Evolutionary conservation across 1,140 invertebrate genomes (phyloP).

Genomic region (Brachystomella parvula): DNA sequence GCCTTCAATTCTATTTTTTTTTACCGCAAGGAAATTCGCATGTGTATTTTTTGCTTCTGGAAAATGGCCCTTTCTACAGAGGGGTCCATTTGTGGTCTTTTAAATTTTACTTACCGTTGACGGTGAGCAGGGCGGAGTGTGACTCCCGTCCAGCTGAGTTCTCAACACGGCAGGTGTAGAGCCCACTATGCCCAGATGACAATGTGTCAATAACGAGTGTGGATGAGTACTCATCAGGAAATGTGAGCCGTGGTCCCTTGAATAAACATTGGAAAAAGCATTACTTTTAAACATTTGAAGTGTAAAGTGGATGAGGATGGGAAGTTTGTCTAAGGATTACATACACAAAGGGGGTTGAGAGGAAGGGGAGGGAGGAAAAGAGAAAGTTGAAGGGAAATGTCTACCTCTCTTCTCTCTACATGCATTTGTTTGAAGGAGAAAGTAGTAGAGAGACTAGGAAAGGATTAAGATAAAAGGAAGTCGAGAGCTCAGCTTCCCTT

Average conservation of each 20-base stretch:
- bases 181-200: conserved; percentile 66
- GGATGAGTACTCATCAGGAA: conserved; percentile 77
- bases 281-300: neutral
- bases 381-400: neutral
- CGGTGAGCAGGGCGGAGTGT: conserved; percentile 65
- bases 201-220: conserved; percentile 80
- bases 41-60: neutral
- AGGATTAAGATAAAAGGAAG: conserved; percentile 12
- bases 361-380: neutral
- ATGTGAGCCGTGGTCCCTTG: neutral
- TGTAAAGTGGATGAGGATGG: too few species aligned
- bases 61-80: conserved; percentile 9
- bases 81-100: too few species aligned
- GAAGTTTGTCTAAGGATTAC: neutral
- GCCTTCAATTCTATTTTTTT: too few species aligned
- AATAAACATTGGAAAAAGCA: conserved; percentile 6
- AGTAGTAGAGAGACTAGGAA: neutral
- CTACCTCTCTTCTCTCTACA: neutral
- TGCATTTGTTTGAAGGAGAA: too few species aligned
- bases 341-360: neutral
- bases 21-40: too few species aligned
- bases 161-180: conserved; percentile 50
- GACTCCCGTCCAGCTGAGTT: conserved; percentile 58
- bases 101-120: conserved; percentile 58
- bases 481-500: neutral